phyloP scores from a whole-genome alignment of 2,113 vertebrate species.

The Gnathonemus longibarbis region DNA sequence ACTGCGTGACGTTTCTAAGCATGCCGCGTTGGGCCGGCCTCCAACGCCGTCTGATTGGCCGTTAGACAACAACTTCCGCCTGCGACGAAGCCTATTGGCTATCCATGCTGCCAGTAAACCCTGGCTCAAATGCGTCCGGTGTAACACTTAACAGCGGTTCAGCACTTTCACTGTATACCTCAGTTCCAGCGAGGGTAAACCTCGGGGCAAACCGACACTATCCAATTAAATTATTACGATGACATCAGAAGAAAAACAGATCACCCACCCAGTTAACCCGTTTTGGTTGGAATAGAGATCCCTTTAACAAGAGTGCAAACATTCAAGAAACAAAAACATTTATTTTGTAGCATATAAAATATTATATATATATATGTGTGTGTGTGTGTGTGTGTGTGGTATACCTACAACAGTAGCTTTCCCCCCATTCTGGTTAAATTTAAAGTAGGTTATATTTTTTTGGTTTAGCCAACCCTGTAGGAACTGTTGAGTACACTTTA shows the following conservation, averaged over 20 bases:
- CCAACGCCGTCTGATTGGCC: background rate
- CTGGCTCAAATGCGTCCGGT: constrained; percentile 9
- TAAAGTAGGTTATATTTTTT: background rate
- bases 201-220: background rate
- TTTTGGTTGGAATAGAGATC: background rate
- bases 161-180: background rate
- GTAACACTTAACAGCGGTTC: background rate
- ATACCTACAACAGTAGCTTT: background rate
- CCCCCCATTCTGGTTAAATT: background rate
- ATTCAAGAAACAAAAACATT: background rate
- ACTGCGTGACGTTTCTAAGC: constrained; percentile 18
- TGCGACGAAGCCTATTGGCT: background rate
- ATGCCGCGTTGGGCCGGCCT: background rate
- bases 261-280: background rate
- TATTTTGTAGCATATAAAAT: background rate
- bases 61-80: constrained; percentile 17
- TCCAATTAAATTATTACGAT: background rate
- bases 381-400: too few species aligned
- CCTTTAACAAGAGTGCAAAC: background rate
- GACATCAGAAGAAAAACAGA: background rate
- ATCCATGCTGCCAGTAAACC: background rate
- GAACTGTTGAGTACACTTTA: background rate
- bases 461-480: background rate
- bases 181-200: background rate
- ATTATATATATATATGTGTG: too few species aligned